Evolutionary conservation across 1,140 invertebrate genomes (phyloP).

Genomic region (Episyrphus balteatus): DNA sequence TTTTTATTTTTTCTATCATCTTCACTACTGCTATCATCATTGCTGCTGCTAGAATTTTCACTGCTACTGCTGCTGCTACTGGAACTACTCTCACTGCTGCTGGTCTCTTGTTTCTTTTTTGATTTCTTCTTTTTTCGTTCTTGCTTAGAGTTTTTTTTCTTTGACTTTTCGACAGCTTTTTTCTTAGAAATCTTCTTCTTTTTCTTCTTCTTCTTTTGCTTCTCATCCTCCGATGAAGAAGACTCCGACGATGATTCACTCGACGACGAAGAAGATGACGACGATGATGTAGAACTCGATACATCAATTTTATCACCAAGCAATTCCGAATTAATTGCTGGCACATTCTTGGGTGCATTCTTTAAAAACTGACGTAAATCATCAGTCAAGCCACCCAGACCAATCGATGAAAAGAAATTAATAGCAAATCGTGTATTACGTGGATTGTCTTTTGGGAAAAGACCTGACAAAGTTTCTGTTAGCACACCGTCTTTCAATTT

Average conservation of each 20-base stretch:
- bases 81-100: conserved; percentile 2
- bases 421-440: conserved; percentile 96
- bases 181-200: not conserved
- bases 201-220: not conserved
- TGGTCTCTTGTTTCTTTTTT: conserved; percentile 1
- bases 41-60: conserved; percentile 5
- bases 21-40: conserved; percentile 7
- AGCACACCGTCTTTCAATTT: conserved; percentile 81
- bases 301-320: conserved; percentile 11
- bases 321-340: conserved; percentile 30
- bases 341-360: conserved; percentile 53
- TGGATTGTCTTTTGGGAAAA: conserved; percentile 93
- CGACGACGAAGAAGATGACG: conserved; percentile 8
- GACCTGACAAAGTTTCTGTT: conserved; percentile 74
- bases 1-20: conserved; percentile 7
- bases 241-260: conserved; percentile 3
- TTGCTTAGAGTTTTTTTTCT: not conserved
- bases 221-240: conserved; percentile 3
- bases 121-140: conserved; percentile 2
- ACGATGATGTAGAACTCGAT: not conserved
- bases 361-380: conserved; percentile 86
- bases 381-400: conserved; percentile 91
- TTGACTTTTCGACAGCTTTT: not conserved
- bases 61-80: conserved; percentile 10
- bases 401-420: conserved; percentile 98